phyloP scores from a whole-genome alignment of 1,140 invertebrate species.

The Pogonomyrmex barbatus region DNA sequence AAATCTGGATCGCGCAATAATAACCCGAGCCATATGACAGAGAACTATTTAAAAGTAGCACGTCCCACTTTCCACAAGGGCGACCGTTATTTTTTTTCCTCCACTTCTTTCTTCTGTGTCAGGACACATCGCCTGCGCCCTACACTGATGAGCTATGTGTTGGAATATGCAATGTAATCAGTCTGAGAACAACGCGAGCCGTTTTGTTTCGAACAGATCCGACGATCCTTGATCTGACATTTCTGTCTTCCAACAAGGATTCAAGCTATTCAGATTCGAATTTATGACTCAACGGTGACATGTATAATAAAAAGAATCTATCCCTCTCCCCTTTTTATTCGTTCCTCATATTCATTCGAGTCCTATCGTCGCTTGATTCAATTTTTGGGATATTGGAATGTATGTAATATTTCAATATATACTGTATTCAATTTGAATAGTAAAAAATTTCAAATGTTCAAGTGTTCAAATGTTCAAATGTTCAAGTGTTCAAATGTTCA shows the following conservation, averaged over 20 bases:
- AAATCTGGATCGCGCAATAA: constrained; percentile 78
- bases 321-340: background rate
- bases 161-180: background rate
- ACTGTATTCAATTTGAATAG: background rate
- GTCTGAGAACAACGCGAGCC: background rate
- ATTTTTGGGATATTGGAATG: background rate
- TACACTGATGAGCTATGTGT: background rate
- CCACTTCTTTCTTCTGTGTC: constrained; percentile 13
- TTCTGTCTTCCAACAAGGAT: background rate
- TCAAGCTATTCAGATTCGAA: background rate
- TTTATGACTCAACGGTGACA: background rate
- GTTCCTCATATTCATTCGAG: background rate
- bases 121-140: background rate
- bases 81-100: constrained; percentile 51
- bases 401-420: background rate
- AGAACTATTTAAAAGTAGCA: constrained; percentile 76
- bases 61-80: constrained; percentile 55
- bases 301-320: background rate
- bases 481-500: no score
- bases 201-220: background rate
- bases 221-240: constrained; percentile 15
- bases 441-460: background rate
- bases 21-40: constrained; percentile 79
- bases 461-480: no score
- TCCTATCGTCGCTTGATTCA: background rate